Conservation (phyloP, 64 coral and sea anemone species). For the Pachyseris speciosa region DNA sequence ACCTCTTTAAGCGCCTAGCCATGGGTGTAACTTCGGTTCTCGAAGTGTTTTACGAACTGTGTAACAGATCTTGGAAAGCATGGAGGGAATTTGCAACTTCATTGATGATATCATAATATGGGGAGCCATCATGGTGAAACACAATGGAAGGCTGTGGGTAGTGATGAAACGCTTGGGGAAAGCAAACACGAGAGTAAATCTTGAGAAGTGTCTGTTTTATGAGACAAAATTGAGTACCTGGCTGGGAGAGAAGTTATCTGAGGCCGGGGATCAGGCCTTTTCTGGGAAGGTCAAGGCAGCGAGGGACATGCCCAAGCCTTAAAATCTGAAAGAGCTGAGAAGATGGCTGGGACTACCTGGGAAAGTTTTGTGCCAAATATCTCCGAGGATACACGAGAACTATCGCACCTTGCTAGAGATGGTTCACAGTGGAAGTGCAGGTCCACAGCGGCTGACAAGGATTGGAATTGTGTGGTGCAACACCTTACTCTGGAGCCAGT, state of each 20-base stretch:
- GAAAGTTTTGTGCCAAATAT: conserved; percentile 71
- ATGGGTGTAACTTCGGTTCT: neutral
- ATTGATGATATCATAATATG: conserved; percentile 66
- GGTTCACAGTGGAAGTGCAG: conserved; percentile 29
- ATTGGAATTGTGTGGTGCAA: conserved; percentile 25
- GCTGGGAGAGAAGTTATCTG: no score
- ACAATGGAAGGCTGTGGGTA: neutral
- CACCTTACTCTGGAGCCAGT: conserved; percentile 55
- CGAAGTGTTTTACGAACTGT: conserved; percentile 71
- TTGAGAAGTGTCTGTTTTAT: conserved; percentile 52
- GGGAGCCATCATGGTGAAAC: conserved; percentile 25
- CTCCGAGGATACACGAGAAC: conserved; percentile 14
- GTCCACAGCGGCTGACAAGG: conserved; percentile 34
- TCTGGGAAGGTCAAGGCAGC: conserved; percentile 42
- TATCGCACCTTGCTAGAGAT: conserved; percentile 33
- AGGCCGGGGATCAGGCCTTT: no score
- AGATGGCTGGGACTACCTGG: conserved; percentile 41
- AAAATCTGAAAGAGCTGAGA: conserved; percentile 23
- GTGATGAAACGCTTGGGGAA: conserved; percentile 27
- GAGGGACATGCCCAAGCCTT: conserved; percentile 49
- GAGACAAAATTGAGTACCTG: no score
- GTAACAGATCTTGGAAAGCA: conserved; percentile 50
- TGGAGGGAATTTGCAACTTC: conserved; percentile 34
- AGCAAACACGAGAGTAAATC: conserved; percentile 21
- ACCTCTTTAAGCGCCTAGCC: neutral